These are phyloP conservation scores for Aphelocoma californica DNA, from an alignment of 2,797 vertebrate species.

Conservation along the genomic window DNA sequence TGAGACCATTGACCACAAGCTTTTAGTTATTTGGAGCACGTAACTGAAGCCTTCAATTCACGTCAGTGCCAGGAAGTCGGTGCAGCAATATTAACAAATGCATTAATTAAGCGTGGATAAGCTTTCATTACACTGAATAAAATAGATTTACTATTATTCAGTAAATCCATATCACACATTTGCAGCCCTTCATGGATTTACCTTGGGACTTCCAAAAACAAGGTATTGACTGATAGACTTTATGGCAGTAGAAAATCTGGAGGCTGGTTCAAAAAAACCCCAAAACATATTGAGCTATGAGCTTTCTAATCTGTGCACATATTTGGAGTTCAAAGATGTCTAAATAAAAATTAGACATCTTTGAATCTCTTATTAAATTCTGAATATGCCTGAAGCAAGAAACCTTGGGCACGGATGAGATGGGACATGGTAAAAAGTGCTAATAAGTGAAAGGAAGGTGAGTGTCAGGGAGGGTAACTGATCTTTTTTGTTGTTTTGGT, in stretches of 20 bases:
- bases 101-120: not conserved
- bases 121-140: not conserved
- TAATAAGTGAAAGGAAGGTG: not conserved
- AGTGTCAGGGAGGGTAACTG: fast-evolving
- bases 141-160: not conserved
- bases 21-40: not conserved
- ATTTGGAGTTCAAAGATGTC: not conserved
- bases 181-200: not conserved
- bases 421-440: not conserved
- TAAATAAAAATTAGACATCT: not conserved
- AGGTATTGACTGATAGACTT: not conserved
- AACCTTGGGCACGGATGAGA: not conserved
- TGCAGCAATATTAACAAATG: not conserved
- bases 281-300: not conserved
- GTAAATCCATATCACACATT: not conserved
- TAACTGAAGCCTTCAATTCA: not conserved
- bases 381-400: not conserved
- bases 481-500: too few relatives aligned
- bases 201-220: not conserved
- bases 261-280: not conserved
- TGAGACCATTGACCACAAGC: not conserved
- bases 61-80: not conserved
- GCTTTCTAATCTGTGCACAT: not conserved
- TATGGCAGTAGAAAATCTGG: not conserved
- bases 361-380: not conserved